A percentile compares a stretch with the other conserved stretches of the same genome.
phyloP scores from a whole-genome alignment of 2,113 vertebrate genomes.

The Myiozetetes cayanensis region DNA sequence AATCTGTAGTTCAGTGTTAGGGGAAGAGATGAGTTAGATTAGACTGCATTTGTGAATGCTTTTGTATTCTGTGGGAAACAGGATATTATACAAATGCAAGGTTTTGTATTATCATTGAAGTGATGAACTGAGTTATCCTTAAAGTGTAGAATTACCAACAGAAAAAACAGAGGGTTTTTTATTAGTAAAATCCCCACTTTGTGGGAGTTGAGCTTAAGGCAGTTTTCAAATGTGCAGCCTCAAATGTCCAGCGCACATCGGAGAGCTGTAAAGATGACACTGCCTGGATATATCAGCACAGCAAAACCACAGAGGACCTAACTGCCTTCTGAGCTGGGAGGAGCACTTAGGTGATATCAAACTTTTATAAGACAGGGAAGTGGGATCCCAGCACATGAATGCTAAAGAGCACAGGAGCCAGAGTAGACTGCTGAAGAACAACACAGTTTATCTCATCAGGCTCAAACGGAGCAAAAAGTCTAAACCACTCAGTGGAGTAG shows the following conservation, averaged over 20 bases:
- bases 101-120: not conserved
- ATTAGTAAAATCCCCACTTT: not conserved
- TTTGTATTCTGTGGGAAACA: not conserved
- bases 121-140: not conserved
- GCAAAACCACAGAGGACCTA: not conserved
- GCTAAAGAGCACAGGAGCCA: not conserved
- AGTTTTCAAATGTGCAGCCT: not conserved
- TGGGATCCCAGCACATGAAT: not conserved
- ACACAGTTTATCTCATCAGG: not conserved
- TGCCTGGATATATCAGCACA: not conserved
- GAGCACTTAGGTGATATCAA: constrained; percentile 29
- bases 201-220: not conserved
- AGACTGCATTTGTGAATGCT: not conserved
- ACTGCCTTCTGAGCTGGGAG: not conserved
- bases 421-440: not conserved
- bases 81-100: not conserved
- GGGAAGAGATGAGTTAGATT: not conserved
- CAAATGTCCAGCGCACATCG: not conserved
- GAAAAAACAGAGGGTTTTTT: not conserved
- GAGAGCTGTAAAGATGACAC: not conserved
- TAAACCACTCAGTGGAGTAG: not conserved
- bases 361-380: constrained; percentile 9
- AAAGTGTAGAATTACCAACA: not conserved
- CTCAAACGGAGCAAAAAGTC: not conserved
- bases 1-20: not conserved